Percentiles rank a stretch among this genome's conserved stretches.
phyloP scores from a whole-genome alignment of 2,797 vertebrate genomes.

The Argentina silus region DNA sequence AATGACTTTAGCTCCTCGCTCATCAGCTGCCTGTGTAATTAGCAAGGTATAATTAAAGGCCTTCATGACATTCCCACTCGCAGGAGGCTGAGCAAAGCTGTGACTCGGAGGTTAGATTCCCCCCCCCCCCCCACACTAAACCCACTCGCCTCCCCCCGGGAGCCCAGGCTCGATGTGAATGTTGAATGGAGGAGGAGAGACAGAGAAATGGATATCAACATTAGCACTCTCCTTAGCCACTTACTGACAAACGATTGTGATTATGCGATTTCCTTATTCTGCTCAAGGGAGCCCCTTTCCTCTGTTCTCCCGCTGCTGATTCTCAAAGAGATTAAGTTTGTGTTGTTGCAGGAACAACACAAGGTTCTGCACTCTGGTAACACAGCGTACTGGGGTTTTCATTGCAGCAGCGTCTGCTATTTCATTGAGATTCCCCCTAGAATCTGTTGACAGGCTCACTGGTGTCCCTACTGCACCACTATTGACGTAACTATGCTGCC shows the following conservation, averaged over 20 bases:
- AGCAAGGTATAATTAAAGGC: slow-evolving; percentile 69
- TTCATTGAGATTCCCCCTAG: slow-evolving; percentile 17
- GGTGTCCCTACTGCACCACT: background rate
- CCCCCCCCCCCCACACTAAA: background rate
- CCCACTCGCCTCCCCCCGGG: slow-evolving; percentile 50
- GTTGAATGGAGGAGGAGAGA: slow-evolving; percentile 36
- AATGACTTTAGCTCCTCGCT: slow-evolving; percentile 51
- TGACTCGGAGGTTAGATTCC: slow-evolving; percentile 55
- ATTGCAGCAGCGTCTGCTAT: slow-evolving; percentile 31
- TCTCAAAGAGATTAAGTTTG: slow-evolving; percentile 25
- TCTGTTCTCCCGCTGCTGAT: slow-evolving; percentile 21
- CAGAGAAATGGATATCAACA: slow-evolving; percentile 31
- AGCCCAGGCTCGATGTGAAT: slow-evolving; percentile 33
- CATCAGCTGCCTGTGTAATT: slow-evolving; percentile 70
- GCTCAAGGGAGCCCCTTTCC: slow-evolving; percentile 21
- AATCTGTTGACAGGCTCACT: background rate
- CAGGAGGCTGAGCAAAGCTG: slow-evolving; percentile 56
- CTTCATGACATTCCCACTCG: slow-evolving; percentile 63
- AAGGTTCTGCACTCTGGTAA: slow-evolving; percentile 23
- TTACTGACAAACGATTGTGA: slow-evolving; percentile 37
- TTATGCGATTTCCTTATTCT: slow-evolving; percentile 49
- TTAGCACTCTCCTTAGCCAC: slow-evolving; percentile 26
- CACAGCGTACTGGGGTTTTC: slow-evolving; percentile 17
- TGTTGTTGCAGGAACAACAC: slow-evolving; percentile 25
- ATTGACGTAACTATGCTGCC: slow-evolving; percentile 59